phyloP scores from a whole-genome alignment of 2,797 vertebrate species.

The Hafferia zeledoni region DNA sequence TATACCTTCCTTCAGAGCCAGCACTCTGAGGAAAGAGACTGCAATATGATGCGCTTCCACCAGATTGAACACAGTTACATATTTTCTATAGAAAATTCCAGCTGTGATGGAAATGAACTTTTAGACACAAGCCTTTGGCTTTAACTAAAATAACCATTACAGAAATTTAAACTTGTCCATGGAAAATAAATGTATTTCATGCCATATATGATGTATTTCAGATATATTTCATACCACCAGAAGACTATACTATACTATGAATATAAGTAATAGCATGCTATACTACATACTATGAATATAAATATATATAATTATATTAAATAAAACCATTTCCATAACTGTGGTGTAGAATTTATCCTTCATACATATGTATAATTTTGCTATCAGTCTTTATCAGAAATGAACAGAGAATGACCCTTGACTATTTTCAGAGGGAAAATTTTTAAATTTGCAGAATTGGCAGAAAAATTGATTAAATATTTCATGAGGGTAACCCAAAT shows the following conservation, averaged over 20 bases:
- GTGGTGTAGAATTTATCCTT: not conserved
- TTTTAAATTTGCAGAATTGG: not conserved
- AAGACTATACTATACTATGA: not conserved
- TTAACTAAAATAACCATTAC: not conserved
- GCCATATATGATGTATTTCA: not conserved
- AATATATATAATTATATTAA: not conserved
- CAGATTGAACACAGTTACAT: not conserved
- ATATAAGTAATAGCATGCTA: not conserved
- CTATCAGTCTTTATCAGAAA: not conserved
- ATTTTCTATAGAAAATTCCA: not conserved
- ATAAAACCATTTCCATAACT: not conserved
- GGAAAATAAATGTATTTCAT: not conserved
- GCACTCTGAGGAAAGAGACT: not conserved
- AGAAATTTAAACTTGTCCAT: not conserved
- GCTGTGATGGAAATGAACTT: not conserved
- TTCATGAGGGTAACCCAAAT: not conserved
- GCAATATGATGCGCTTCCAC: accelerated
- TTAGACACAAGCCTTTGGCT: not conserved
- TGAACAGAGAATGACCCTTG: not conserved
- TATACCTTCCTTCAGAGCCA: not conserved
- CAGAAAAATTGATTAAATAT: not conserved
- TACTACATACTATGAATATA: not conserved
- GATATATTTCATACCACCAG: not conserved
- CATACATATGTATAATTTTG: not conserved
- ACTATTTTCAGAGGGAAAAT: not conserved